These are phyloP conservation scores for Drosophila niveifrons DNA, from an alignment of 2,888 invertebrate genomes.

Conservation along the genomic window DNA sequence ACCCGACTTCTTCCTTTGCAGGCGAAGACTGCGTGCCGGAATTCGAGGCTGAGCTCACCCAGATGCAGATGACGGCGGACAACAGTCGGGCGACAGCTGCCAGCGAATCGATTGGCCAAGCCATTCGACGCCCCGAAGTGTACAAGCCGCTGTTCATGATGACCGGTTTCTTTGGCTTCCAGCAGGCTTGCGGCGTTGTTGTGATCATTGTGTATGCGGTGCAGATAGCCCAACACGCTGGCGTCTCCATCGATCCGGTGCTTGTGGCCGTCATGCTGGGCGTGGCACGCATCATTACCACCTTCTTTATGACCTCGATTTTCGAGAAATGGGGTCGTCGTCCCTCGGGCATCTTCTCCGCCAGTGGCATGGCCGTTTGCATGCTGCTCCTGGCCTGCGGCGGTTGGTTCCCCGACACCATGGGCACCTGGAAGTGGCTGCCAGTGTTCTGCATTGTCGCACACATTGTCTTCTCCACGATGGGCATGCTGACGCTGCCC, in stretches of 20 bases:
- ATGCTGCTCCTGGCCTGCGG: slow-evolving; percentile 87
- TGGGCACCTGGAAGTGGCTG: slow-evolving; percentile 72
- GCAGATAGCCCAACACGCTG: slow-evolving; percentile 88
- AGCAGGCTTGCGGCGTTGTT: slow-evolving; percentile 90
- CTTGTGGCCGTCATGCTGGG: slow-evolving; percentile 89
- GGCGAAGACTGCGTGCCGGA: slow-evolving; percentile 77
- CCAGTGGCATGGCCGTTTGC: slow-evolving; percentile 88
- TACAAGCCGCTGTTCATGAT: slow-evolving; percentile 86
- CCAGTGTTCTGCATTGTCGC: slow-evolving; percentile 82
- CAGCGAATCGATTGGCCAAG: slow-evolving; percentile 73
- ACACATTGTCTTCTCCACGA: slow-evolving; percentile 86
- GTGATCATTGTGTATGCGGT: slow-evolving; percentile 91
- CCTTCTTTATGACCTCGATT: slow-evolving; percentile 88
- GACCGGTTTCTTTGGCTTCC: slow-evolving; percentile 88
- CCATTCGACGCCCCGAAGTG: slow-evolving; percentile 83
- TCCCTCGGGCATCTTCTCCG: slow-evolving; percentile 89
- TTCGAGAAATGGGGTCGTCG: slow-evolving; percentile 88
- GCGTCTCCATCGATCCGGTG: slow-evolving; percentile 88
- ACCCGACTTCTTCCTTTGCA: slow-evolving; percentile 13
- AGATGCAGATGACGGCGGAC: slow-evolving; percentile 80
- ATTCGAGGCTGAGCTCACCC: slow-evolving; percentile 82
- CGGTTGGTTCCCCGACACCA: slow-evolving; percentile 85
- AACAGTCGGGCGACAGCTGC: slow-evolving; percentile 72
- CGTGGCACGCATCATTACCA: slow-evolving; percentile 88
- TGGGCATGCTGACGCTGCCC: slow-evolving; percentile 88